Conservation (phyloP, 2,797 vertebrate genomes). For the Gobio occitaniae region DNA sequence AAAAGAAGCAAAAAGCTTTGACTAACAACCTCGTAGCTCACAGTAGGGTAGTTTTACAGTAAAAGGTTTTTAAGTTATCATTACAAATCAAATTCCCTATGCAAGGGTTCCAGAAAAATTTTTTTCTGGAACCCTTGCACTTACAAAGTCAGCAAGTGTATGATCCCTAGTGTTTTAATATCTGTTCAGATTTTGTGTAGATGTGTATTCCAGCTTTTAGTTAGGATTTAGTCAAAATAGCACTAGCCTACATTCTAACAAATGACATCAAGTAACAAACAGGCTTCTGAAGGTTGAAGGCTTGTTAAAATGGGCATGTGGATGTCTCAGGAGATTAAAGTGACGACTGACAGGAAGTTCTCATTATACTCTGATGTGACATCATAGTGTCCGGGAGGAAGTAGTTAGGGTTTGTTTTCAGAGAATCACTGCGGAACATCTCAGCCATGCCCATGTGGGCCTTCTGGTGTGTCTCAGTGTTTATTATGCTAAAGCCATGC, state of each 20-base stretch:
- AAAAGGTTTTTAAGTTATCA: background rate
- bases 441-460: slow-evolving; percentile 45
- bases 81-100: background rate
- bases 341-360: slow-evolving; percentile 51
- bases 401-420: slow-evolving; percentile 48
- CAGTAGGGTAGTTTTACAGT: background rate
- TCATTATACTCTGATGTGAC: slow-evolving; percentile 45
- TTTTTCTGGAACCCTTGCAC: background rate
- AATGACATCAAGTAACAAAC: background rate
- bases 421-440: slow-evolving; percentile 47
- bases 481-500: slow-evolving; percentile 42
- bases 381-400: slow-evolving; percentile 57
- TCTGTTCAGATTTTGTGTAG: background rate
- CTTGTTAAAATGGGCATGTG: background rate
- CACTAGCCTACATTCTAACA: background rate
- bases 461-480: slow-evolving; percentile 38
- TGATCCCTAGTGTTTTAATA: background rate
- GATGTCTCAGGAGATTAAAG: slow-evolving; percentile 7
- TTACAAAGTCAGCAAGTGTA: background rate
- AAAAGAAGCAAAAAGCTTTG: background rate
- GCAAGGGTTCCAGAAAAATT: background rate
- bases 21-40: background rate
- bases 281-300: background rate
- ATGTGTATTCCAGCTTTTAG: background rate
- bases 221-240: background rate